Percentiles rank a stretch among this genome's conserved stretches.
Evolutionary conservation across 2,113 vertebrate species (phyloP).

Genomic region (Strix uralensis): DNA sequence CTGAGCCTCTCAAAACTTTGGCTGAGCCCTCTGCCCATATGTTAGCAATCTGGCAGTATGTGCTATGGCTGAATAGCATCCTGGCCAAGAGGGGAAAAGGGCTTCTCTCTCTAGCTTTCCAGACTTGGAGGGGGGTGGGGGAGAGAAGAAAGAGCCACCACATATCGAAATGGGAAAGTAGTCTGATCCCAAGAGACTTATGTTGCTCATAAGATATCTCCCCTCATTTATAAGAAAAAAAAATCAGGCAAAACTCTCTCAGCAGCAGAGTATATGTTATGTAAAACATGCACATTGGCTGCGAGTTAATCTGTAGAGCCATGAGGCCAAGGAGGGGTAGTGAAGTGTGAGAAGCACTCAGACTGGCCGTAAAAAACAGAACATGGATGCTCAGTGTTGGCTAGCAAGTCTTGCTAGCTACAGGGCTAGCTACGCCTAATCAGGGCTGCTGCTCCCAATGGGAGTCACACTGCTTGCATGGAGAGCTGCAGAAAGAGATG

Average conservation of each 20-base stretch:
- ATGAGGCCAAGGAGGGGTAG: background rate
- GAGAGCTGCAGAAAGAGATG: background rate
- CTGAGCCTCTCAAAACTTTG: conserved; percentile 67
- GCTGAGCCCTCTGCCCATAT: conserved; percentile 66
- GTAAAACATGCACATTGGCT: background rate
- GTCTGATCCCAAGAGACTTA: background rate
- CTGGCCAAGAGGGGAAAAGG: conserved; percentile 43
- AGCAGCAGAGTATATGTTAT: background rate
- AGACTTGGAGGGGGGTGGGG: background rate
- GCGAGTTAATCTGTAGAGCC: background rate
- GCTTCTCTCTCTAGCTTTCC: conserved; percentile 2
- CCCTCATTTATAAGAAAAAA: background rate
- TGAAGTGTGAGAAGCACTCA: background rate
- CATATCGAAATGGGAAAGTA: background rate
- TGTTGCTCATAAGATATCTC: background rate
- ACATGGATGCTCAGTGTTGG: background rate
- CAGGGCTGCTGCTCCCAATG: background rate
- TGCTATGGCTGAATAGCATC: conserved; percentile 42
- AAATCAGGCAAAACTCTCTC: background rate
- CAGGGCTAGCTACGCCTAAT: background rate
- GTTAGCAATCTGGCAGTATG: conserved; percentile 69
- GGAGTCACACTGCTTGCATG: background rate
- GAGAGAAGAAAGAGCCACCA: background rate
- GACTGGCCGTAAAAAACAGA: background rate
- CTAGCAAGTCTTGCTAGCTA: background rate